Conservation (phyloP, 2,888 invertebrate genomes). For the Neoitamus cyanurus region DNA sequence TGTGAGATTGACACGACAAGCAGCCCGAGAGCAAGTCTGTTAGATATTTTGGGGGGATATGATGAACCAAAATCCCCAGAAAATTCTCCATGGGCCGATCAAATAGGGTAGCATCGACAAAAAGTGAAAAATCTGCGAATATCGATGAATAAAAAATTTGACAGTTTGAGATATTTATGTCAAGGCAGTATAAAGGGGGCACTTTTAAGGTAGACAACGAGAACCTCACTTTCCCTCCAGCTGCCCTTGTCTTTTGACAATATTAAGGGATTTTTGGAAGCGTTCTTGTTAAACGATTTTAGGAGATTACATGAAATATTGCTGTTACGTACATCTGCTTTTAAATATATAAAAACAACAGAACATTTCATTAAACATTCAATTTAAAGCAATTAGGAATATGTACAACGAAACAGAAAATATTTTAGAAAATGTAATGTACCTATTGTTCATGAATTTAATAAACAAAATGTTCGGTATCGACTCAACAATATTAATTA, state of each 20-base stretch:
- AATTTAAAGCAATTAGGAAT: too few relatives aligned
- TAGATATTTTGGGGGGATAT: constrained; percentile 44
- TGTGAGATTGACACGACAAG: constrained; percentile 40
- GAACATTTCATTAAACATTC: too few relatives aligned
- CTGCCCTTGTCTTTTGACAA: not conserved
- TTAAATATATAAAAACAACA: too few relatives aligned
- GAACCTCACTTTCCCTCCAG: not conserved
- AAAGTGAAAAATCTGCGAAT: constrained; percentile 55
- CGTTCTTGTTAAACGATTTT: too few relatives aligned
- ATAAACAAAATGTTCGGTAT: too few relatives aligned
- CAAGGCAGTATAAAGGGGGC: not conserved
- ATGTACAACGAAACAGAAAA: too few relatives aligned
- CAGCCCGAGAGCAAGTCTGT: not conserved
- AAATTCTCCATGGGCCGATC: constrained; percentile 47
- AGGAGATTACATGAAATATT: too few relatives aligned
- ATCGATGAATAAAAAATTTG: constrained; percentile 57
- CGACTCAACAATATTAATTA: too few relatives aligned
- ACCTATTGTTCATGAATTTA: too few relatives aligned
- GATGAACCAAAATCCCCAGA: constrained; percentile 32
- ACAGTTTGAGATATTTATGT: constrained; percentile 56
- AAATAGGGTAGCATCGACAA: constrained; percentile 52
- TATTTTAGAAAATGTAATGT: too few relatives aligned
- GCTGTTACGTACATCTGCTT: too few relatives aligned
- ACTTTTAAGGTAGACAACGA: not conserved
- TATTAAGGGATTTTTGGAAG: not conserved